Base-by-base conservation (phyloP, 2,797 vertebrate species). In the Falco naumanni region DNA sequence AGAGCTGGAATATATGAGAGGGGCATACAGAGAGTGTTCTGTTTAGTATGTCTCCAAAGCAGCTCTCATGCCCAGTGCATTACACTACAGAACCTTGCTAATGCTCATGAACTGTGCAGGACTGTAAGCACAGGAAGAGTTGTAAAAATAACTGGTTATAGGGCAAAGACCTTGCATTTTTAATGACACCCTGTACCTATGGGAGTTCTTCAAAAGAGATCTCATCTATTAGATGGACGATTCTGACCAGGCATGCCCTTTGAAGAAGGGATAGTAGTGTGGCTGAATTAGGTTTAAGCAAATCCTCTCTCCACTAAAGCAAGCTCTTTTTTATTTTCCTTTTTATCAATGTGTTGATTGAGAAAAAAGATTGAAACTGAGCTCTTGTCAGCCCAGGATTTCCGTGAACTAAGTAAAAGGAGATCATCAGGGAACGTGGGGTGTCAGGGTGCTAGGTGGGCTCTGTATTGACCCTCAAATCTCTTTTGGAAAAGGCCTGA, bases 81-180 rank as follows among this genome's bases (percentile, higher is more conserved):
- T 95, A 92, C 84, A n/a, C 77, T 92, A 57, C 64, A 89, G 92
- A 95, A 90, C 61, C 29, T 56, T 77, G 87, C 82, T 92, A 93
- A 96, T 82, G 95, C 87, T 80, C 76, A 82, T 31, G 69, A 34
- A 54, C 95, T 91, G 71, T 89, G 88, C 89, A 59, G 76, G 82
- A 96, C 77, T n/a, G 60, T 79, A 81, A 95, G 91, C 84, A 93
- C 59, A 41, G 65, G 16, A 78, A 91, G 51, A 92, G 84, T 33
- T 95, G 94, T 92, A 95, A 97, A 97, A 97, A 97, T 96, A 97
- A 96, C 90, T 53, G 92, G 87, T 96, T 95, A 77, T 77, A 96
- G 90, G 92, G 90, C 90, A 93, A 93, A 96, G 94, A 78, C 79
- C 91, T 96, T 97, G 76, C 82, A 96, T 97, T 96, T 97, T 96